Conservation (phyloP, 1,140 invertebrate species). For the Lepidurus apus region DNA sequence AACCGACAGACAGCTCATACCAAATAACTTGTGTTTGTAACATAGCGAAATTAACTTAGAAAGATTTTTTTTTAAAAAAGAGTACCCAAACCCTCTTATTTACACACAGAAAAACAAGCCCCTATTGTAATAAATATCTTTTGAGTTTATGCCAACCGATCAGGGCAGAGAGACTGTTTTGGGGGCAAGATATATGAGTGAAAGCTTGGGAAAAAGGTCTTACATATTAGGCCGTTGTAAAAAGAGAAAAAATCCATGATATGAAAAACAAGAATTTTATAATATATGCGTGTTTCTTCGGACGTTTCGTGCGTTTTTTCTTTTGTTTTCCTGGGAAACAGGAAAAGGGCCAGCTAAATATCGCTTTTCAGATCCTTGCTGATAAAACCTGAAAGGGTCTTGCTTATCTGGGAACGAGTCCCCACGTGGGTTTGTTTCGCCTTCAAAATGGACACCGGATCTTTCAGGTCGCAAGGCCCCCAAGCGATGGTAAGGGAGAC, state of each 20-base stretch:
- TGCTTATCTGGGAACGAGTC: not conserved
- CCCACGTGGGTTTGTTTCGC: not conserved
- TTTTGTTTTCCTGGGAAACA: not conserved
- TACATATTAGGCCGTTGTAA: not conserved
- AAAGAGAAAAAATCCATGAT: not conserved
- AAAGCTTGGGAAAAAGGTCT: not conserved
- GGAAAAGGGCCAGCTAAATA: not conserved
- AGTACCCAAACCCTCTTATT: not conserved
- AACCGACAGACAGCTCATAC: slow-evolving; percentile 11
- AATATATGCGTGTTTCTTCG: slow-evolving; percentile 1
- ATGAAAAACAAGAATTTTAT: slow-evolving; percentile 17
- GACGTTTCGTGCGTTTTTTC: not conserved
- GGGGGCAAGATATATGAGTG: not conserved
- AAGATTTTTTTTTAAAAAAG: not conserved
- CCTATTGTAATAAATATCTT: not conserved
- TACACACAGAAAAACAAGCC: not conserved
- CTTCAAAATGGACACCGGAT: not conserved
- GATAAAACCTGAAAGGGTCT: not conserved
- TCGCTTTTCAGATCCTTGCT: not conserved
- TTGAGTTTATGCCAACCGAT: not conserved
- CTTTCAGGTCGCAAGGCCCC: not conserved
- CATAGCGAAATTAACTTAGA: not conserved
- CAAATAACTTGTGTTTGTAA: slow-evolving; percentile 5
- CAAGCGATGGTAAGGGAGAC: no score
- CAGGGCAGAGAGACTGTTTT: not conserved